Conservation (phyloP, 2,888 invertebrate genomes). For the Apamea sordens region DNA sequence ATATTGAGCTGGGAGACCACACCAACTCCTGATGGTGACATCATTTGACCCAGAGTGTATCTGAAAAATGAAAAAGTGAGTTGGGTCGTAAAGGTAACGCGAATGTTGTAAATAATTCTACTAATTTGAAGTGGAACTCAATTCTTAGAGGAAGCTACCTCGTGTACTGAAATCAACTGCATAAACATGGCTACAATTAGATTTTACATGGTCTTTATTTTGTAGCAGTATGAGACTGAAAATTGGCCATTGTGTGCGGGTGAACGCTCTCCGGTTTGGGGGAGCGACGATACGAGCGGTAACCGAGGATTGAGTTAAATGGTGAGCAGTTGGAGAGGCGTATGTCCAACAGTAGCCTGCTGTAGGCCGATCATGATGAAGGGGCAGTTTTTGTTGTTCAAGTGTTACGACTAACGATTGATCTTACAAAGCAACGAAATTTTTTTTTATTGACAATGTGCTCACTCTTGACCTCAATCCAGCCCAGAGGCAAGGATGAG, state of each 20-base stretch:
- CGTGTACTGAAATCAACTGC: neutral
- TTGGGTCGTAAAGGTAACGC: neutral
- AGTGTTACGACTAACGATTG: neutral
- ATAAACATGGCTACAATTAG: neutral
- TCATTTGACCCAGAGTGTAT: conserved; percentile 86
- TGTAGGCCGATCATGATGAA: neutral
- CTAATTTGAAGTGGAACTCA: neutral
- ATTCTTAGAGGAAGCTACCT: neutral
- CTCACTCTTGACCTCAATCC: no score
- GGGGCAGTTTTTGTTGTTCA: neutral
- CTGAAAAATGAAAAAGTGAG: conserved; percentile 64
- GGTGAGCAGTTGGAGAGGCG: neutral
- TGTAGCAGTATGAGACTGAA: neutral
- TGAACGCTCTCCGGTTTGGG: neutral
- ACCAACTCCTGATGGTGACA: conserved; percentile 82
- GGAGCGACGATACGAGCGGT: neutral
- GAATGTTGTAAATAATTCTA: neutral
- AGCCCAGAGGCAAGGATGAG: no score
- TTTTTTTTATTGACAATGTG: no score
- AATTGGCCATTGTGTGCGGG: neutral
- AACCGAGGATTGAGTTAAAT: no score
- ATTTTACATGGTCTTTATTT: neutral
- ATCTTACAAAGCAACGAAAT: neutral
- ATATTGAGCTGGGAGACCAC: conserved; percentile 89
- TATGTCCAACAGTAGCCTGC: neutral